Conservation (phyloP, 2,113 vertebrate genomes). For the Oncorhynchus keta region DNA sequence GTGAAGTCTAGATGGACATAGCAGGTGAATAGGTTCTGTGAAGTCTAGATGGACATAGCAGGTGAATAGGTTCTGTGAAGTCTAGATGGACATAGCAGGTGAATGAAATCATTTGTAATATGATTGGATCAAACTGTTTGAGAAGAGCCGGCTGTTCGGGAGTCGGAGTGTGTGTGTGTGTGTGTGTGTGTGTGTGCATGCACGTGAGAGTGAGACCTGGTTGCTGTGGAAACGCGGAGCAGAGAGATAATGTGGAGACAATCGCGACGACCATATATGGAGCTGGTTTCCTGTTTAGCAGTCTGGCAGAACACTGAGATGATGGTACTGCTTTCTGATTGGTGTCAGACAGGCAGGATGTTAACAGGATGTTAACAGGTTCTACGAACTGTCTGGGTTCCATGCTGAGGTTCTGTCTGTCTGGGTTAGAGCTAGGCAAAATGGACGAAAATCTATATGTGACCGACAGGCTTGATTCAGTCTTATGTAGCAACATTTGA, state of each 20-base stretch:
- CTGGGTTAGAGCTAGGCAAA: too few species aligned
- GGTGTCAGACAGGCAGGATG: slow-evolving; percentile 37
- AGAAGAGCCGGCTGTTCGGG: neutral
- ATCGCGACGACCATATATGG: slow-evolving; percentile 62
- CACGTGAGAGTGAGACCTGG: slow-evolving; percentile 22
- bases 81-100: neutral
- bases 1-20: too few species aligned
- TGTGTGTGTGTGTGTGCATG: neutral
- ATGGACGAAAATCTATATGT: too few species aligned
- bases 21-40: too few species aligned
- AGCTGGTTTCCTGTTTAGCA: slow-evolving; percentile 56
- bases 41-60: neutral
- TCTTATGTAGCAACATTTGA: too few species aligned
- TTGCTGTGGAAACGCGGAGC: slow-evolving; percentile 60
- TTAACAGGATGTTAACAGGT: slow-evolving; percentile 2
- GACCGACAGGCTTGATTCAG: too few species aligned
- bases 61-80: neutral
- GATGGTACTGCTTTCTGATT: slow-evolving; percentile 35
- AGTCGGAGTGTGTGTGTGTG: neutral
- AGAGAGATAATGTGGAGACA: slow-evolving; percentile 55
- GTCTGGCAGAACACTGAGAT: slow-evolving; percentile 29
- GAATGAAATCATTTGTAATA: neutral
- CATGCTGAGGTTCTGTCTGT: too few species aligned
- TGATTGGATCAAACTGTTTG: slow-evolving; percentile 10
- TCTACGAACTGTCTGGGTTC: slow-evolving; percentile 17